Evolutionary conservation across 1,140 invertebrate species (phyloP).

Genomic region (Phymastichus coffea): DNA sequence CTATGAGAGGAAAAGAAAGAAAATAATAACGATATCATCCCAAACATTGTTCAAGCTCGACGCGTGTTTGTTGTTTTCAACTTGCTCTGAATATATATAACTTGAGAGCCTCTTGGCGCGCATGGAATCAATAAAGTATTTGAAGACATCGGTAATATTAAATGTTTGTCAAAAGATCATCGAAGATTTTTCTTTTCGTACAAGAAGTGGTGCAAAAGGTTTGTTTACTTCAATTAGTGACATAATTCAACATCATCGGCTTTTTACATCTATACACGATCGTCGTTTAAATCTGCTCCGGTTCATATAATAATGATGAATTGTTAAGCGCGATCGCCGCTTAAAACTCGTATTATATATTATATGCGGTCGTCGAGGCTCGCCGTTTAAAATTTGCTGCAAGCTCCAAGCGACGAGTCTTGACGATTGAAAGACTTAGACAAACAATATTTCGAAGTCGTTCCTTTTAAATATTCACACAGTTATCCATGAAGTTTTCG

Average conservation of each 20-base stretch:
- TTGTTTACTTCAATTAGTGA: conserved; percentile 24
- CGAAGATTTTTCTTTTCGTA: conserved; percentile 26
- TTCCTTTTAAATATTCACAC: no score
- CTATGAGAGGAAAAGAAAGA: neutral
- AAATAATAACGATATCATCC: neutral
- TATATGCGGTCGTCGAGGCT: no score
- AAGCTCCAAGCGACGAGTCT: neutral
- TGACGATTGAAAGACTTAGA: neutral
- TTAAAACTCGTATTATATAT: conserved; percentile 1
- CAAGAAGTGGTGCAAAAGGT: conserved; percentile 31
- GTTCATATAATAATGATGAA: conserved; percentile 10
- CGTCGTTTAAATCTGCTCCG: neutral
- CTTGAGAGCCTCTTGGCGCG: conserved; percentile 11
- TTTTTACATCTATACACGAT: conserved; percentile 33
- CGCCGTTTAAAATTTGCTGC: neutral
- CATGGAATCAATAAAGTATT: conserved; percentile 27
- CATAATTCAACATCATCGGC: conserved; percentile 27
- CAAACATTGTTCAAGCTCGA: neutral
- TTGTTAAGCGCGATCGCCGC: neutral
- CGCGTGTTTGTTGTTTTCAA: neutral
- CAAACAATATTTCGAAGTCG: conserved; percentile 20
- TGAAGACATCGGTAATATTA: conserved; percentile 27
- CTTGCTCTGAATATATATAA: no score
- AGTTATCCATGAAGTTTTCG: no score
- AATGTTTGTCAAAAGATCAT: conserved; percentile 28